Percentiles rank a stretch among this genome's conserved stretches.
phyloP scores from a whole-genome alignment of 2,113 vertebrate species.

The Hoplias malabaricus region DNA sequence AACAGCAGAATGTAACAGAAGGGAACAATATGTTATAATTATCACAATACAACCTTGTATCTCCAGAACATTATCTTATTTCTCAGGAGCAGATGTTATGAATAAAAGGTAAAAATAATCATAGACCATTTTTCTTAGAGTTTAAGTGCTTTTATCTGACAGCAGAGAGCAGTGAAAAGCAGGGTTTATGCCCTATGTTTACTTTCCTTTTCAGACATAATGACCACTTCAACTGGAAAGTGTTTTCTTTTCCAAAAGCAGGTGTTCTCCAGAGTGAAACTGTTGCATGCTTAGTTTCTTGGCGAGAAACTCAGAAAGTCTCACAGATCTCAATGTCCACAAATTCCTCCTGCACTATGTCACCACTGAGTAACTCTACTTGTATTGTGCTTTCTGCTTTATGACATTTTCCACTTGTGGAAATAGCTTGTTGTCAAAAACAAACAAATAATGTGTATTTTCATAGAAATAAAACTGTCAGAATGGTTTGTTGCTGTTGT shows the following conservation, averaged over 20 bases:
- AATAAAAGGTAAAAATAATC: too few species aligned
- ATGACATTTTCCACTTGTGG: background rate
- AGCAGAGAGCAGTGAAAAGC: background rate
- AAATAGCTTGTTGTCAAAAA: background rate
- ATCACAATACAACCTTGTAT: too few species aligned
- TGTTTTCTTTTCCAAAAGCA: constrained; percentile 36
- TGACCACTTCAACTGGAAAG: constrained; percentile 46
- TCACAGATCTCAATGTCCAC: background rate
- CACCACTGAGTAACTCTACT: background rate
- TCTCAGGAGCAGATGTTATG: too few species aligned
- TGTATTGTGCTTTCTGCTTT: background rate
- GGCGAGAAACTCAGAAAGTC: background rate
- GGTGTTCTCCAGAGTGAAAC: constrained; percentile 14
- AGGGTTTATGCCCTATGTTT: constrained; percentile 17
- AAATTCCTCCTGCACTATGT: background rate
- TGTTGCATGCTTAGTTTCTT: background rate
- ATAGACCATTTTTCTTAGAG: too few species aligned
- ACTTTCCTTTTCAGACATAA: constrained; percentile 39
- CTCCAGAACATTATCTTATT: too few species aligned
- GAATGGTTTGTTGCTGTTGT: background rate
- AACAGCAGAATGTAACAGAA: too few species aligned
- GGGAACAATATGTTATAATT: too few species aligned
- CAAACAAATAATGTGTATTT: background rate
- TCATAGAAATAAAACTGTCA: background rate
- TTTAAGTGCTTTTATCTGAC: too few species aligned